A percentile compares a stretch with the other conserved stretches of the same genome.
Evolutionary conservation across 2,113 vertebrate genomes (phyloP).

Genomic region (Equus przewalskii): DNA sequence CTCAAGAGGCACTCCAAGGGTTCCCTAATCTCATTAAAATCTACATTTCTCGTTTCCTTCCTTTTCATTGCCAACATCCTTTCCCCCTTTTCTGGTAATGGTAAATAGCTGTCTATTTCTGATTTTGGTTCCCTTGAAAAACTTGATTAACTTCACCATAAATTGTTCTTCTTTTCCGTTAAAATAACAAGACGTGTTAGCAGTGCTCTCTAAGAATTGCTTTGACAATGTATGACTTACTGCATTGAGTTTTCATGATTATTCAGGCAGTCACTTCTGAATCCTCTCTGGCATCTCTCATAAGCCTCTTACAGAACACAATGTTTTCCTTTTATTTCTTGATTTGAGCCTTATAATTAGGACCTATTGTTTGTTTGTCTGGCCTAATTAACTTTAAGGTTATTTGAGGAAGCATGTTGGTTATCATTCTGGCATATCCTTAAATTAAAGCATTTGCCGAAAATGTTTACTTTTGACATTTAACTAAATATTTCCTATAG

Average conservation of each 20-base stretch:
- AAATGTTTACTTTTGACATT: neutral
- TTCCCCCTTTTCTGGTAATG: neutral
- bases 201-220: neutral
- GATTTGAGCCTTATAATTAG: neutral
- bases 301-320: neutral
- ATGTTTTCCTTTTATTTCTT: conserved; percentile 21
- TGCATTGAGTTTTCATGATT: neutral
- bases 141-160: neutral
- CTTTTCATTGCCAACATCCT: neutral
- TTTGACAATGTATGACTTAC: neutral
- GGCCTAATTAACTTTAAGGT: neutral
- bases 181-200: conserved; percentile 7
- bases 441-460: neutral
- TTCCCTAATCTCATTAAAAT: neutral
- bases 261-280: neutral
- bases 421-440: neutral
- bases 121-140: neutral
- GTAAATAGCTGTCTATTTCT: neutral
- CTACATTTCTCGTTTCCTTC: neutral
- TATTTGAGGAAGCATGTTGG: neutral
- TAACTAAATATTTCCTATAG: neutral
- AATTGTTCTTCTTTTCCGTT: conserved; percentile 3
- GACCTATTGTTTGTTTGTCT: neutral
- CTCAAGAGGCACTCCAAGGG: neutral
- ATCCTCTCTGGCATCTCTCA: neutral